Evolutionary conservation across 1,140 invertebrate species (phyloP), one percentile per base, ranked within the genome.

Genomic region (Chelonus insularis): DNA sequence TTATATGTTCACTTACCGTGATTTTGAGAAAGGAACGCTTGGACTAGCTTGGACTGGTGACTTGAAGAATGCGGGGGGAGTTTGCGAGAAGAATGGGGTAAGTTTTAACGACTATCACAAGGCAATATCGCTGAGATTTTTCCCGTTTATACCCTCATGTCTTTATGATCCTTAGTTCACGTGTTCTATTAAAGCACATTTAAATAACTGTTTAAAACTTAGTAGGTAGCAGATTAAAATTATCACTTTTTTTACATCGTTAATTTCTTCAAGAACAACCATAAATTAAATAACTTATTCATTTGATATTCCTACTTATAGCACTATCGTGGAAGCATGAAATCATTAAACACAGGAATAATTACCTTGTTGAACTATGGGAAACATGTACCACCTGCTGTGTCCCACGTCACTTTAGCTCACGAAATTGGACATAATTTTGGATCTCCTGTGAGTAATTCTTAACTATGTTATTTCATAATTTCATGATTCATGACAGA

Each of bases 401-500:
- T 99, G 11, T 97, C 95, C 6, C 96, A 98, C 79, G 94, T 99
- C 47, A 99, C 97, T 6, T 86, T 99, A 60, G 97, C 97, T 12
- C 97, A 99, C 80, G 97, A 99, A 86, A 97, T 99, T 72, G 97
- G 97, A 34, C 97, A 99, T 79, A 99, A 99, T 82, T 99, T 99
- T 78, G 97, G 97, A 60, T 98, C 96, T 16, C 94, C 95, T 69
- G 93, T 95, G 83, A 86, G 85, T 32, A 34, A 52, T 16, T 43
- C 7, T 43, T 43, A 16, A 16, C 0, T 20, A 14, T 43, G 16
- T 43, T 43, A 18, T 43, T 18, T 43, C 7, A 18, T 43, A 16
- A 43, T 43, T 43, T 7, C 16, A 7, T 16, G 7, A 7, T 7
- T 21, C 16, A 16, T 43, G n/a, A 43, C 7, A 16, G 14, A 29